phyloP scores from a whole-genome alignment of 1,140 invertebrate genomes.

The Riptortus pedestris region DNA sequence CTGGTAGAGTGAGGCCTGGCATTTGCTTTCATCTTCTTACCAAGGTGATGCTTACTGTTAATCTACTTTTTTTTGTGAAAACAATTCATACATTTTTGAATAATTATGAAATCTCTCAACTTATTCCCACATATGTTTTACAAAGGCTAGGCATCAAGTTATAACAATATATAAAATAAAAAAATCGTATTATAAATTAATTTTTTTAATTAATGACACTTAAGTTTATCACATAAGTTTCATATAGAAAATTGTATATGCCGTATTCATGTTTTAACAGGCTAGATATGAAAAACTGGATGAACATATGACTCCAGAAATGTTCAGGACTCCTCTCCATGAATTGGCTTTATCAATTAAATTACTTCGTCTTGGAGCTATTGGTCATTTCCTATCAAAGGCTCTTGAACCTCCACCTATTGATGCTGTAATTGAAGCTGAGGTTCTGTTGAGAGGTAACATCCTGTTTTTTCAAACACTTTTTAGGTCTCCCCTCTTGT shows the following conservation, averaged over 20 bases:
- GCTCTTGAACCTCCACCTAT: conserved; percentile 88
- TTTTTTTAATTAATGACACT: too few relatives aligned
- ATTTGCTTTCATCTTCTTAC: conserved; percentile 85
- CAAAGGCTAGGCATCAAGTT: too few relatives aligned
- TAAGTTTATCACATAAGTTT: too few relatives aligned
- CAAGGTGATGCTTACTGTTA: conserved; percentile 35
- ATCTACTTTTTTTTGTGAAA: too few relatives aligned
- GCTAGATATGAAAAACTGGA: conserved; percentile 66
- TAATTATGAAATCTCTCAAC: too few relatives aligned
- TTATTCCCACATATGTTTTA: too few relatives aligned
- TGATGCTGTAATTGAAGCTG: conserved; percentile 86
- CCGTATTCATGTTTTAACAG: too few relatives aligned
- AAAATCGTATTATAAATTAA: too few relatives aligned
- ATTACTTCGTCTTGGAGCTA: conserved; percentile 74
- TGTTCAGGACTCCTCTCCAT: conserved; percentile 89
- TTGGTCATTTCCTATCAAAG: conserved; percentile 86
- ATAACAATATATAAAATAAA: too few relatives aligned
- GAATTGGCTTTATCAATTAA: conserved; percentile 78
- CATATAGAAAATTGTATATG: too few relatives aligned
- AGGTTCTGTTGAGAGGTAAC: conserved; percentile 50
- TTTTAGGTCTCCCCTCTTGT: conserved; percentile 7
- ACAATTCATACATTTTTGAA: too few relatives aligned
- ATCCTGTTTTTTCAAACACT: conserved; percentile 13
- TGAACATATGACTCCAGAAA: conserved; percentile 87
- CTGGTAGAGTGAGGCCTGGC: conserved; percentile 77